Base-by-base conservation (phyloP, 2,113 vertebrate species). In the Tetraodon nigroviridis region DNA sequence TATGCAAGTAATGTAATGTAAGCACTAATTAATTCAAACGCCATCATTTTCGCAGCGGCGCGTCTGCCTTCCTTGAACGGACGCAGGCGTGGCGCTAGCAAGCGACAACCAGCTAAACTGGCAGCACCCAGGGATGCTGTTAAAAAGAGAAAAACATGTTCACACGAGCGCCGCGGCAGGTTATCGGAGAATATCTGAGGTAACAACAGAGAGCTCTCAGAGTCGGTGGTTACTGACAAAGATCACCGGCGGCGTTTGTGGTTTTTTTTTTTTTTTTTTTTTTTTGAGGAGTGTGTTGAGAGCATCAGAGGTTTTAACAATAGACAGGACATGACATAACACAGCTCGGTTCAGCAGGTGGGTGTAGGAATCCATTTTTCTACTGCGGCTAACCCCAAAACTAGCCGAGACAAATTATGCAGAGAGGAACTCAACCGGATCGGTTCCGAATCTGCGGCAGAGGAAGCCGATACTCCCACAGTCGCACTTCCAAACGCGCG, bases 371-470 rank as follows among this genome's bases (percentile, higher is more conserved):
- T 75, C 68, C 58, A 61, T 60, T 85, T 75, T 61, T 42, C 51
- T 48, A 24, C 63, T 55, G 64, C 61, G 51, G 69, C 69, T 67
- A 79, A 20, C 58, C 63, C 77, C 58, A 59, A 78, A 78, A 78
- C 74, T 70, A 74, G 72, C 59, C 79, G n/a, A 49, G 81, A 74
- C 69, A 69, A 76, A 80, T 85, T 81, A 84, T 55, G 59, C 64
- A 82, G 48, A 67, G 73, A 79, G 72, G 57, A 67, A 81, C 76
- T 81, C 79, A 68, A 59, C 79, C 75, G 59, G 69, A 80, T 84
- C 67, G 64, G 64, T 63, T 76, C 75, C 67, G 19, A 71, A 72
- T 82, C 68, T 81, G 69, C 73, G 78, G 69, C 73, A 75, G 55
- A 53, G 74, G 48, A 56, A 75, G 70, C 67, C 37, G 83, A 76